Conservation (phyloP, 2,888 invertebrate species). For the Yponomeuta evonymella region DNA sequence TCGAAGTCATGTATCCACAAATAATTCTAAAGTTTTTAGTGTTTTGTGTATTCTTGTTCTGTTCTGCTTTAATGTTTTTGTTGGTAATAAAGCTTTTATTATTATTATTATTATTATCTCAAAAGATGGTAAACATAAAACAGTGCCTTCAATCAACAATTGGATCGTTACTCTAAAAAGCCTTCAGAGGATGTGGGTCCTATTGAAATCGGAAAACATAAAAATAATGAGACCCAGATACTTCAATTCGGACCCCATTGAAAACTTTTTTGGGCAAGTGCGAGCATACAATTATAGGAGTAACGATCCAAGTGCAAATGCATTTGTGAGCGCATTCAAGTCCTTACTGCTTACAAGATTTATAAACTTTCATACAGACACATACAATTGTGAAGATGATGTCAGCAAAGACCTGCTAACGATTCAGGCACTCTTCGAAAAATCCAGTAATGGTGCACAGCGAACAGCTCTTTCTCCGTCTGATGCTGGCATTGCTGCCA, state of each 20-base stretch:
- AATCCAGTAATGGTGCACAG: not conserved
- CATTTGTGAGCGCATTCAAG: constrained; percentile 20
- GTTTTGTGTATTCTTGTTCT: too few species aligned
- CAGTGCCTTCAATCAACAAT: not conserved
- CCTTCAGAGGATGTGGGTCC: not conserved
- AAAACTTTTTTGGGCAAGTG: constrained; percentile 30
- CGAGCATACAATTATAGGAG: constrained; percentile 29
- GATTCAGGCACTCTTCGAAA: not conserved
- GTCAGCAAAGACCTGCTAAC: too few species aligned
- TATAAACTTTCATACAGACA: too few species aligned
- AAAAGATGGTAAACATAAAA: not conserved
- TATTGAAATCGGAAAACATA: not conserved
- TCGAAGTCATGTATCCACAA: too few species aligned
- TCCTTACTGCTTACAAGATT: too few species aligned
- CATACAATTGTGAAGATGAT: too few species aligned
- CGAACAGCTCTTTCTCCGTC: not conserved
- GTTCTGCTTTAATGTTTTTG: too few species aligned
- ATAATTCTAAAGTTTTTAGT: too few species aligned
- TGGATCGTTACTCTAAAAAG: constrained; percentile 14
- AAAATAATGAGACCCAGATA: constrained; percentile 7
- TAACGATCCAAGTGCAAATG: constrained; percentile 24
- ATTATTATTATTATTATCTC: too few species aligned
- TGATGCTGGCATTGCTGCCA: not conserved
- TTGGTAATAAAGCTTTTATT: too few species aligned
- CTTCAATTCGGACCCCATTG: constrained; percentile 13